Evolutionary conservation across 2,113 vertebrate species (phyloP), one percentile per base, ranked within the genome.

Genomic region (Chamaetylas fuelleborni): DNA sequence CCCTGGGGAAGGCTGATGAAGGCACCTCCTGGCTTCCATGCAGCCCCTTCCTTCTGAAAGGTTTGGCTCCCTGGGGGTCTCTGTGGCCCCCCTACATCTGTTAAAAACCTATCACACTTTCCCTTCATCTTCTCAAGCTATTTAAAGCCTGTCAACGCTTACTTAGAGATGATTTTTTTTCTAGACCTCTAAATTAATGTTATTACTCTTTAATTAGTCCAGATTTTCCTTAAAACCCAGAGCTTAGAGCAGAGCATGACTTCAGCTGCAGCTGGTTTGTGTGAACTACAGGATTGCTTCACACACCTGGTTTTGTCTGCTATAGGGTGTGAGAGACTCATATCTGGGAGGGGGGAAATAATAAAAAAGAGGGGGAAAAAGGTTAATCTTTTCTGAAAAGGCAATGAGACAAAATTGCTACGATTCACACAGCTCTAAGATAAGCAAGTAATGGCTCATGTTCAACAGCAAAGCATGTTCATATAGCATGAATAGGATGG

Each of bases 401-500:
- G 85, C 79, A 88, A 66, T 53, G 82, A 87, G 94, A 88, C 72
- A 92, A 96, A 96, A 96, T 95, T 94, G 92, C 82, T 57, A 34
- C 43, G 13, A 94, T 93, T 96, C 92, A 74, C 72, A 64, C 85
- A 54, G 71, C 85, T 90, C 79, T 71, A 86, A 96, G 95, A 97
- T 95, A 96, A 96, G 92, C 82, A 95, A 96, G 90, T 96, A 96
- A 96, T 88, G 89, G 90, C 85, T 97, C 88, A 88, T 96, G 92
- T 95, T 96, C 95, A 96, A 88, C 95, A 96, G 80, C 94, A 80
- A 93, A 92, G 76, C 94, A 94, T 96, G 93, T 96, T 96, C 95
- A 97, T 95, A 78, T 74, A 95, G 85, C 93, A 94, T 96, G 93
- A 97, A 96, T 96, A 95, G 92, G 93, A 96, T 97, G 94, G 86